Evolutionary conservation across 2,888 invertebrate genomes (phyloP).

Genomic region (Megamerina dolium): DNA sequence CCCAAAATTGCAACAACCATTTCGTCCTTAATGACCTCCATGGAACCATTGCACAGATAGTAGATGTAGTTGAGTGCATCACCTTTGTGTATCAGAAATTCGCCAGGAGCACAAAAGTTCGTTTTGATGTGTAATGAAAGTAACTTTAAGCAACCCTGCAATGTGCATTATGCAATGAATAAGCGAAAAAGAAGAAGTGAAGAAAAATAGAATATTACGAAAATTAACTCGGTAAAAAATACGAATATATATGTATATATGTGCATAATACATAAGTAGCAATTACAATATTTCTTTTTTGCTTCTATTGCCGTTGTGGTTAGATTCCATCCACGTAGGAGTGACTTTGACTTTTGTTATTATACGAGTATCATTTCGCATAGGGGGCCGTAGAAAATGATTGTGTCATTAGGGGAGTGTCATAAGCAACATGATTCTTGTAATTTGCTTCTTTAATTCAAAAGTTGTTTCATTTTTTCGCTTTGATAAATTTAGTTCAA

Average conservation of each 20-base stretch:
- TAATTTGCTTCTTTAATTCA: no score
- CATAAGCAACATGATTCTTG: no score
- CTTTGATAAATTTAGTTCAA: no score
- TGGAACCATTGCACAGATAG: conserved; percentile 93
- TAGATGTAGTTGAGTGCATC: conserved; percentile 91
- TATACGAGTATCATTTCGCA: no score
- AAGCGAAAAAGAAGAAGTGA: conserved; percentile 1
- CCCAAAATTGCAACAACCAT: conserved; percentile 97
- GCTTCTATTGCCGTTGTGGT: not conserved
- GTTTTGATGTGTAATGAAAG: conserved; percentile 87
- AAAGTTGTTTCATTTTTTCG: no score
- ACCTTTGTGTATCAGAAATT: conserved; percentile 89
- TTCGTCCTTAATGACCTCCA: conserved; percentile 93
- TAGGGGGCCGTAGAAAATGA: no score
- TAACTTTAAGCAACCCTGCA: conserved; percentile 78
- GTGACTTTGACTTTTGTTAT: no score
- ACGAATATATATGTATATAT: not conserved
- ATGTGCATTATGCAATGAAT: conserved; percentile 9
- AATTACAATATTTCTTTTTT: not conserved
- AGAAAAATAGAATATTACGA: conserved; percentile 2
- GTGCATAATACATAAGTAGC: not conserved
- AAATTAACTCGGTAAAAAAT: not conserved
- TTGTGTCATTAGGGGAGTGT: no score
- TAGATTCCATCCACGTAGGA: no score
- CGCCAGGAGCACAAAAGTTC: conserved; percentile 94